Base-by-base conservation (phyloP, 2,888 invertebrate species). In the Drosophila lutescens region DNA sequence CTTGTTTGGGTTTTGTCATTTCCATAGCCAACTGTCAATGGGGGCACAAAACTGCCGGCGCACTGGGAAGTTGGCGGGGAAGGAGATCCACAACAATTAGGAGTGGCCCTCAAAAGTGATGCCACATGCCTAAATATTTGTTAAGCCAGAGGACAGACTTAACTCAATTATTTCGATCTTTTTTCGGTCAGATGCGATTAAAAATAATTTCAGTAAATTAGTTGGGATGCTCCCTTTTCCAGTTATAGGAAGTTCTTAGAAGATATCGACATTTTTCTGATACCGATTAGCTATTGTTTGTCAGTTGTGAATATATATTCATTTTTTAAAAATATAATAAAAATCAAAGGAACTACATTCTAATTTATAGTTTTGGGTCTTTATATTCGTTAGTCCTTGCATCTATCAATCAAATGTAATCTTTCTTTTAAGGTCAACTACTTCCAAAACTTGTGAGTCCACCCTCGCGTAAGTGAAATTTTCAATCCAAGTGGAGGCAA, bases 401-500 rank as follows among this genome's bases (percentile, higher is more conserved):
- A n/a, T 20, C 20, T 26, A 26, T 26, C 26, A 26, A 32, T 32
- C 13, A 6, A 13, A n/a, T 13, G 0, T n/a, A n/a, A n/a, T n/a
- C 20, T 2, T 20, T 20, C 2, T 20, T 20, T 20, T 23, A 12
- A 44, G 15, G 5, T 4, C 6, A 10, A 4, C 4, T 7, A 13
- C 13, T 26, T 3, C 23, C 0, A 5, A 30, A 32, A 23, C 38
- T 38, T n/a, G 7, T 17, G 1, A 30, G 26, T 10, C 66, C 32
- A 8, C 68, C 66, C 66, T 67, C 66, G 46, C 34, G 2, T 34
- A 20, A 67, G 68, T 51, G 43, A 65, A 67, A 68, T 68, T 50
- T 62, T 62, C 53, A 58, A 72, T 78, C 80, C 70, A 76, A 78
- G 74, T 74, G 73, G 68, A 58, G 74, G 59, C 72, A 75, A 66